A percentile compares a stretch with the other conserved stretches of the same genome.
phyloP scores from a whole-genome alignment of 2,113 vertebrate species.

The Bathybates hornii region DNA sequence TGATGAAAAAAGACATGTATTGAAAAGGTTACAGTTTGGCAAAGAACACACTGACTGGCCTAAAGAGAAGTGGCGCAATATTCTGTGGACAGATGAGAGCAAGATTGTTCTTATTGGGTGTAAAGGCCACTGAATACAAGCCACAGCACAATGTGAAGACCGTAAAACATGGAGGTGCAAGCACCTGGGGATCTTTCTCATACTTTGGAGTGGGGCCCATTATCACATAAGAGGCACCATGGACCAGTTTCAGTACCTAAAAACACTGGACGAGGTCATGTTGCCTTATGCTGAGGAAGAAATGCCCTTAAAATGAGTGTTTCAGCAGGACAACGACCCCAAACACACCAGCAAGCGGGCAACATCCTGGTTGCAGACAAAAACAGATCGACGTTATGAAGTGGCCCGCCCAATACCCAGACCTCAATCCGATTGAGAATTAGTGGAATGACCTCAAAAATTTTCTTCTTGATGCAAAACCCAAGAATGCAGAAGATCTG shows the following conservation, averaged over 20 bases:
- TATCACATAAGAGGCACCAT: background rate
- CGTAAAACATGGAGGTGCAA: background rate
- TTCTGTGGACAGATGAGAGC: background rate
- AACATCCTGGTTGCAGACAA: background rate
- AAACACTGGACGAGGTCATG: background rate
- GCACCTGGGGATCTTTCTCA: background rate
- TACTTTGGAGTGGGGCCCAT: background rate
- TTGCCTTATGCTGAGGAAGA: background rate
- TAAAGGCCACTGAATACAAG: background rate
- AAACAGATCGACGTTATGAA: background rate
- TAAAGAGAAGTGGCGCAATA: too few species aligned
- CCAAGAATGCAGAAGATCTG: background rate
- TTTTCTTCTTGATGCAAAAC: background rate
- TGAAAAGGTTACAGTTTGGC: too few species aligned
- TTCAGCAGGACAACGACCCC: background rate
- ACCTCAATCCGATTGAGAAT: background rate
- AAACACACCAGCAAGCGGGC: background rate
- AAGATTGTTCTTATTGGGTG: background rate
- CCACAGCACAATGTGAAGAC: background rate
- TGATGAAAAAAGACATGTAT: too few species aligned
- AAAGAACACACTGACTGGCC: too few species aligned
- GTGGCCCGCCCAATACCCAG: background rate
- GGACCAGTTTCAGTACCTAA: background rate
- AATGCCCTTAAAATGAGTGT: background rate
- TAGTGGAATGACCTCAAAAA: background rate